These are phyloP conservation scores for Rhadina sibilatrix DNA, from an alignment of 2,113 vertebrate species.

Conservation along the genomic window DNA sequence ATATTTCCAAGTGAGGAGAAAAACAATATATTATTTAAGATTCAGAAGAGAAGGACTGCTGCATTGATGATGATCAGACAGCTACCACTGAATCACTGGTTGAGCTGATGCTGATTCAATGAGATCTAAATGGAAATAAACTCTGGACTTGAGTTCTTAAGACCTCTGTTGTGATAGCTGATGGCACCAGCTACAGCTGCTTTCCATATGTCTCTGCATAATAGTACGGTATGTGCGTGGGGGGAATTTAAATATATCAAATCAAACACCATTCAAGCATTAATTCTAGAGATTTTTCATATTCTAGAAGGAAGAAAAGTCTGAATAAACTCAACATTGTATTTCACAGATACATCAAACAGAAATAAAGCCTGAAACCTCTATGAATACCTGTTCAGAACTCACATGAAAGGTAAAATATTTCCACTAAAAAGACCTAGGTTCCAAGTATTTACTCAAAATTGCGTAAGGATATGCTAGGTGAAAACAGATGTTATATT, in stretches of 20 bases:
- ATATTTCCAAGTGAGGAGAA: background rate
- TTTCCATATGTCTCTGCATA: constrained; percentile 15
- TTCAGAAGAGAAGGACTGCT: background rate
- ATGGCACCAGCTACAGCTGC: constrained; percentile 26
- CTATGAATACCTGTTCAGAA: background rate
- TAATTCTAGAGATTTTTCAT: background rate
- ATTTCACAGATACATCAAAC: background rate
- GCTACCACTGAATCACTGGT: background rate
- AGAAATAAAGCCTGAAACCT: background rate
- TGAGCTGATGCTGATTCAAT: background rate
- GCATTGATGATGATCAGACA: background rate
- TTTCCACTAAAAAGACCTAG: background rate
- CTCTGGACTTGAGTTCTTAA: background rate
- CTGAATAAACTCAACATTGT: background rate
- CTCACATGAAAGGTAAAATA: background rate
- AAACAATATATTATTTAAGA: background rate
- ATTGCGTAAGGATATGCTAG: background rate
- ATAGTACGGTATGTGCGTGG: background rate
- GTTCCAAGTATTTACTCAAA: background rate
- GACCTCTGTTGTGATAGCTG: constrained; percentile 18
- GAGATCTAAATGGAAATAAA: constrained; percentile 13
- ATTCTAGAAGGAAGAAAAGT: background rate
- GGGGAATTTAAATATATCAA: constrained; percentile 28
- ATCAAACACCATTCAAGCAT: constrained; percentile 9
- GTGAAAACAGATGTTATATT: background rate